Percentiles rank a stretch among this genome's conserved stretches.
These are phyloP conservation scores for Temnothorax curvispinosus DNA, from an alignment of 1,140 invertebrate genomes.

Conservation along the genomic window DNA sequence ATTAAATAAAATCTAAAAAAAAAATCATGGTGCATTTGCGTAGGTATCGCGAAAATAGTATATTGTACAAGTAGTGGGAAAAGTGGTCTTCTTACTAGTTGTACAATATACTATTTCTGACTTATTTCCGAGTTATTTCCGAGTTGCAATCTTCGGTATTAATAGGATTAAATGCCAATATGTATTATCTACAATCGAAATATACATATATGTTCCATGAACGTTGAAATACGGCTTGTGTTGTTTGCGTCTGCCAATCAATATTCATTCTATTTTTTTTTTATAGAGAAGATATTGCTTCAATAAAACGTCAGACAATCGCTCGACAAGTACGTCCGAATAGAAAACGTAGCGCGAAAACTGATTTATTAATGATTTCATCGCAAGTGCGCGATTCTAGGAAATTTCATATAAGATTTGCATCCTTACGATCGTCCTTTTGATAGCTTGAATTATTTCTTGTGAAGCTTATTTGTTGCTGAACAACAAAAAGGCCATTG, in stretches of 20 bases:
- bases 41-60: not conserved
- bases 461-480: not conserved
- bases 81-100: no score
- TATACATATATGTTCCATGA: not conserved
- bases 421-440: not conserved
- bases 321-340: not conserved
- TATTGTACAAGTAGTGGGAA: no score
- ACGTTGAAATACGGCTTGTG: not conserved
- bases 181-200: conserved; percentile 2
- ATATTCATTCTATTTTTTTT: conserved; percentile 32
- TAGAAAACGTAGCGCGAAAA: not conserved
- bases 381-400: not conserved
- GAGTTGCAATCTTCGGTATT: not conserved
- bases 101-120: no score
- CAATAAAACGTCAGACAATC: conserved; percentile 4
- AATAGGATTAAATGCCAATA: not conserved
- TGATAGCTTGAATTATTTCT: not conserved
- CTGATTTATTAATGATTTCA: not conserved
- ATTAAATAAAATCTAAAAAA: not conserved
- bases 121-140: not conserved
- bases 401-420: conserved; percentile 19
- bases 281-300: conserved; percentile 9
- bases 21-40: not conserved
- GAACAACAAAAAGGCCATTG: not conserved
- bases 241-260: not conserved